Conservation (phyloP, 2,797 vertebrate genomes). For the Hyperoplus lanceolatus region DNA sequence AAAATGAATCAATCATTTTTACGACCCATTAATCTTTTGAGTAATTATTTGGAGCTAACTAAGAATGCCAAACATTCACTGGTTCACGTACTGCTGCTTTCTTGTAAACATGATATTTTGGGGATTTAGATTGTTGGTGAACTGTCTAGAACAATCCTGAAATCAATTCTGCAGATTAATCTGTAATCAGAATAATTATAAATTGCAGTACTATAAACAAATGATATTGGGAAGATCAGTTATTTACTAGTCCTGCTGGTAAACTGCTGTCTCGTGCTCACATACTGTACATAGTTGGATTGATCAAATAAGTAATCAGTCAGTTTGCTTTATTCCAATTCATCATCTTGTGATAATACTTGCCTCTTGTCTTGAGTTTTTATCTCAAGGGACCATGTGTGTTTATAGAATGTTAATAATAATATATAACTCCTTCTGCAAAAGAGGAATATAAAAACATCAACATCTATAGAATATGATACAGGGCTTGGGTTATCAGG, state of each 20-base stretch:
- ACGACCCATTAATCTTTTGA: not conserved
- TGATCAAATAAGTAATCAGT: not conserved
- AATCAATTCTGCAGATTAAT: not conserved
- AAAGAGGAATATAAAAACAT: constrained; percentile 17
- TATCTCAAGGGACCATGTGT: not conserved
- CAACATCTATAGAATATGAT: constrained; percentile 11
- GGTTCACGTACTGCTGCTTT: not conserved
- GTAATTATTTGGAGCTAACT: not conserved
- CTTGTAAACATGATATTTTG: not conserved
- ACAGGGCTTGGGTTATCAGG: not conserved
- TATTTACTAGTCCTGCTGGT: not conserved
- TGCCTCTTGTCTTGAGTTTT: not conserved
- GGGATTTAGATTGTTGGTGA: not conserved
- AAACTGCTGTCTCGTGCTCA: not conserved
- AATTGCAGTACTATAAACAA: not conserved
- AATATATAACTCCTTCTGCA: not conserved
- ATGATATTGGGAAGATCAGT: not conserved
- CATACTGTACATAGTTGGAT: not conserved
- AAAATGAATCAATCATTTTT: not conserved
- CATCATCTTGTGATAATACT: not conserved
- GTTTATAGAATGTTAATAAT: no score
- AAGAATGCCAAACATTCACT: not conserved
- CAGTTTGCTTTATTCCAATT: constrained; percentile 14
- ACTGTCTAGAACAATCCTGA: no score
- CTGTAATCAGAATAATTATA: not conserved